A percentile compares a stretch with the other conserved stretches of the same genome.
Conservation (phyloP, 1,140 invertebrate genomes). For the Saccostrea cuccullata region DNA sequence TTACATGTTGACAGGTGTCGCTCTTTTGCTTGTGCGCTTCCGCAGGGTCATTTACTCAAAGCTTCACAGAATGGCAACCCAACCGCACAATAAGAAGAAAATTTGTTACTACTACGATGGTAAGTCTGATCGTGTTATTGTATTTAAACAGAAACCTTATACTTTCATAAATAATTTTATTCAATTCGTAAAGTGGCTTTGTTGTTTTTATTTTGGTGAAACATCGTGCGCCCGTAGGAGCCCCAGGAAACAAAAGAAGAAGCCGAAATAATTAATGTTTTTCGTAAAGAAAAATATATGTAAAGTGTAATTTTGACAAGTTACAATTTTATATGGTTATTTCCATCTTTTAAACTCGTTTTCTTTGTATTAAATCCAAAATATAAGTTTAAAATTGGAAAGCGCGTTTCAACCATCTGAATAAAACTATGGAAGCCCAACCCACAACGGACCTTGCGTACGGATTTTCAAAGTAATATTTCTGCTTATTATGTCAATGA, state of each 20-base stretch:
- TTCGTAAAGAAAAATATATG: neutral
- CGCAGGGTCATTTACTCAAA: neutral
- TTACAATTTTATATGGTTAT: neutral
- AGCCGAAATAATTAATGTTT: neutral
- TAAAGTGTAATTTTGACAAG: neutral
- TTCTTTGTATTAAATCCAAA: neutral
- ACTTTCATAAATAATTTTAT: neutral
- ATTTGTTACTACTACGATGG: constrained; percentile 99
- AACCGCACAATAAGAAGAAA: constrained; percentile 72
- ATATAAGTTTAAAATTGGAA: neutral
- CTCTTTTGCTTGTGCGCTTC: neutral
- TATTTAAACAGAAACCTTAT: neutral
- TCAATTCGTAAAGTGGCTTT: neutral
- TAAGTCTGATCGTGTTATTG: constrained; percentile 83
- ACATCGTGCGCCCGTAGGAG: neutral
- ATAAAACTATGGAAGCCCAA: constrained; percentile 57
- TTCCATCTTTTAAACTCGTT: neutral
- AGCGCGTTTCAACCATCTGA: neutral
- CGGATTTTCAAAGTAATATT: constrained; percentile 38
- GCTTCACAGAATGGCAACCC: constrained; percentile 56
- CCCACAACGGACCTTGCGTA: constrained; percentile 34
- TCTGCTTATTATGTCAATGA: neutral
- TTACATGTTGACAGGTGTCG: neutral
- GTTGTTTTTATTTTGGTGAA: neutral
- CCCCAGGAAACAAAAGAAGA: constrained; percentile 13